A percentile compares a stretch with the other conserved stretches of the same genome.
Conservation (phyloP, 2,888 invertebrate species). For the Pteria penguin region DNA sequence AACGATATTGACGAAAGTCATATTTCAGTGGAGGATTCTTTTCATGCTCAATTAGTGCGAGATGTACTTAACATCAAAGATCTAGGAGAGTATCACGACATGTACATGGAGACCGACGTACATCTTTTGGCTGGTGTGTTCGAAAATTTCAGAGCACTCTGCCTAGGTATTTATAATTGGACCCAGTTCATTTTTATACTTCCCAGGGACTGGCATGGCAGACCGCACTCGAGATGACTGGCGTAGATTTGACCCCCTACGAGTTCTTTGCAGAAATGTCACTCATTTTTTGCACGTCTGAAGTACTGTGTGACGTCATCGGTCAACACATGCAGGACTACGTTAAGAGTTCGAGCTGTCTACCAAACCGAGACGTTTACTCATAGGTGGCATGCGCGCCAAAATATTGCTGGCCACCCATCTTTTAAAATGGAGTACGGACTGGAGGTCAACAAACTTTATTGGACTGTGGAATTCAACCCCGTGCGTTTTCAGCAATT, state of each 20-base stretch:
- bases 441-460: conserved; percentile 38
- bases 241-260: no score
- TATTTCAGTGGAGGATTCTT: conserved; percentile 43
- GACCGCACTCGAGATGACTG: conserved; percentile 15
- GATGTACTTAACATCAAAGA: conserved; percentile 11
- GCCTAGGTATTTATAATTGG: conserved; percentile 50
- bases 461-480: conserved; percentile 40
- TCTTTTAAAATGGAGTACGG: conserved; percentile 20
- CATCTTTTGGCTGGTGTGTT: conserved; percentile 36
- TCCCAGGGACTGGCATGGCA: conserved; percentile 62
- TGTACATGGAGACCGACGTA: conserved; percentile 35
- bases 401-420: no score
- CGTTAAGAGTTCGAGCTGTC: no score
- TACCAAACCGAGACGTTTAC: conserved; percentile 32
- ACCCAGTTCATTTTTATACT: conserved; percentile 67
- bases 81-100: conserved; percentile 42
- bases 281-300: no score
- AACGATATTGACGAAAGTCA: background rate
- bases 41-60: conserved; percentile 35
- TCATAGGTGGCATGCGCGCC: conserved; percentile 46
- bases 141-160: conserved; percentile 36
- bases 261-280: no score
- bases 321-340: no score
- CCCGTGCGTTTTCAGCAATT: conserved; percentile 41
- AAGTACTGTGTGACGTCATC: no score